Evolutionary conservation across 2,113 vertebrate genomes (phyloP).

Genomic region (Sclerurus mexicanus): DNA sequence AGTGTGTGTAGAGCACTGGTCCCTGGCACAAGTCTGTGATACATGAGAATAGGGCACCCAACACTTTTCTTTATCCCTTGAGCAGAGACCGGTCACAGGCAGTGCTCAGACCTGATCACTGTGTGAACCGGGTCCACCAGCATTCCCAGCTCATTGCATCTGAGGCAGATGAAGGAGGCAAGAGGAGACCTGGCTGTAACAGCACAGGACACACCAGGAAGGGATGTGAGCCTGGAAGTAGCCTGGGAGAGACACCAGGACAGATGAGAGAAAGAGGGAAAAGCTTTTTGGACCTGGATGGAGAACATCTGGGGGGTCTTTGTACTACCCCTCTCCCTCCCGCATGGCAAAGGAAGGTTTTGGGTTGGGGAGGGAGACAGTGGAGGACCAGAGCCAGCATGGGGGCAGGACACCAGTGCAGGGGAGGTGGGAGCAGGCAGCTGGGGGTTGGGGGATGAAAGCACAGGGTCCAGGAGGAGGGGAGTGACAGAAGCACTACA

Average conservation of each 20-base stretch:
- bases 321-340: background rate
- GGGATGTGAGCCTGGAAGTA: background rate
- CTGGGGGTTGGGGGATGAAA: slow-evolving; percentile 14
- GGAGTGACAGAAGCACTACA: background rate
- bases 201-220: rapidly evolving
- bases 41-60: rapidly evolving
- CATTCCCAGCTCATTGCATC: background rate
- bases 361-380: background rate
- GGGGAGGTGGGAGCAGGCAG: background rate
- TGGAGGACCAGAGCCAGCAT: background rate
- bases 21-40: background rate
- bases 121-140: background rate
- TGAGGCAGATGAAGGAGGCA: background rate
- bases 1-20: background rate
- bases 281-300: background rate
- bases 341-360: background rate
- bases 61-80: background rate
- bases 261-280: background rate
- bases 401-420: background rate
- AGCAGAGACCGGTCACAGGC: background rate
- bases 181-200: background rate
- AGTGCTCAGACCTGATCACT: background rate
- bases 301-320: background rate
- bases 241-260: background rate
- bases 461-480: background rate